Base-by-base conservation (phyloP, 2,113 vertebrate species). In the Hyaena hyaena region DNA sequence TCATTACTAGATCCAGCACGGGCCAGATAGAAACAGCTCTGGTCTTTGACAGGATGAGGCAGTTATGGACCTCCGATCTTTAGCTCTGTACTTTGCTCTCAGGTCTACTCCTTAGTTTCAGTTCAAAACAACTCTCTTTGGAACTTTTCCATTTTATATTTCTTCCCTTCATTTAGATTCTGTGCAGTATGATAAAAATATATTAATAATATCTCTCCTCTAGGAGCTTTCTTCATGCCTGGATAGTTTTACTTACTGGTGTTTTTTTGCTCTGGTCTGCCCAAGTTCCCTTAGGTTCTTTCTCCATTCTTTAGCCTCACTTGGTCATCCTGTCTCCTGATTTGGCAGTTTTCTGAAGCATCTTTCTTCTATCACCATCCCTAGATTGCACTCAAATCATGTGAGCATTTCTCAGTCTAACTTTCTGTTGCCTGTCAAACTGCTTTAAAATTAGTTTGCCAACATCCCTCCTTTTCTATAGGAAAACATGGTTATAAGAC, bases 1-100 rank as follows among this genome's bases (percentile, higher is more conserved):
- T 97, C 97, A 93, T 98, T 97, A 98, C 95, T 77, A 58, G 92
- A 76, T 96, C 11, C 82, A 96, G 93, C 92, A 69, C 0, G 48
- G 96, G 90, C 92, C 92, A 89, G 93, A 94, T 12, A 82, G 63
- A 93, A 92, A 85, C 73, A 93, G 95, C 50, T 68, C 76, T 14
- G 71, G 71, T 28, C 68, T 93, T 93, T 95, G 73, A 93, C 50
- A 73, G 35, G 53, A 94, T 85, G 58, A 80, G 45, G 10, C 58
- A 68, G 86, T 86, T 84, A 65, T 0, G 8, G 69, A 66, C 23
- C 14, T 93, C 35, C 66, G 81, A 74, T 91, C 55, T 93, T 71
- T 8, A 61, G 9, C 16, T 95, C 61, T 48, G 11, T 28, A 8
- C 68, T 55, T 85, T 66, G 61, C 76, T 93, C 77, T 96, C 43